Percentiles rank a stretch among this genome's conserved stretches.
These are phyloP conservation scores for Agrotis clavis DNA, from an alignment of 2,888 invertebrate genomes.

Conservation along the genomic window DNA sequence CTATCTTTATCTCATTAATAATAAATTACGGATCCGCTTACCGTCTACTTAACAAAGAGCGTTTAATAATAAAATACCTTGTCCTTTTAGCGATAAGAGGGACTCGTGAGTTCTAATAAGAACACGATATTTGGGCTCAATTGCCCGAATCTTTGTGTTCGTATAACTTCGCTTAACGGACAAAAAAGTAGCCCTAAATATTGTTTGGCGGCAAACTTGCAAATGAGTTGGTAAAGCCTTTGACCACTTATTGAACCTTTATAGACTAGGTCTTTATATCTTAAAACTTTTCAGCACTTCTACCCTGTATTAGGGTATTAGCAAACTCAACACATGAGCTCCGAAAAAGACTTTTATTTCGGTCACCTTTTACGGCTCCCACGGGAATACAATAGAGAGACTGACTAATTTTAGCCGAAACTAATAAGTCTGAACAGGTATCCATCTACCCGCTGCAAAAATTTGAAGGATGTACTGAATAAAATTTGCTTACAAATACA, in stretches of 20 bases:
- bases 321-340: neutral
- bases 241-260: slow-evolving; percentile 8
- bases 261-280: slow-evolving; percentile 1
- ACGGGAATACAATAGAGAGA: too few species aligned
- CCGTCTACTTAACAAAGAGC: slow-evolving; percentile 61
- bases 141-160: too few species aligned
- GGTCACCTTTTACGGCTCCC: neutral
- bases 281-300: slow-evolving; percentile 20
- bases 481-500: neutral
- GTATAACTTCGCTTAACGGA: slow-evolving; percentile 39
- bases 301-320: neutral
- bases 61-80: slow-evolving; percentile 64
- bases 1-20: slow-evolving; percentile 68
- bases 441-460: neutral
- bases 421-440: neutral
- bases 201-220: slow-evolving; percentile 15
- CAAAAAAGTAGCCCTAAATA: slow-evolving; percentile 31
- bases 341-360: neutral
- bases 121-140: slow-evolving; percentile 29
- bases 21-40: slow-evolving; percentile 64
- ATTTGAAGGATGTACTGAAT: too few species aligned
- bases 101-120: slow-evolving; percentile 35
- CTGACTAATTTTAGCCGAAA: neutral
- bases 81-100: slow-evolving; percentile 56
- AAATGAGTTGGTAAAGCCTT: slow-evolving; percentile 23